Percentiles rank a stretch among this genome's conserved stretches.
Conservation (phyloP, 2,113 vertebrate genomes). For the Delphinus delphis region DNA sequence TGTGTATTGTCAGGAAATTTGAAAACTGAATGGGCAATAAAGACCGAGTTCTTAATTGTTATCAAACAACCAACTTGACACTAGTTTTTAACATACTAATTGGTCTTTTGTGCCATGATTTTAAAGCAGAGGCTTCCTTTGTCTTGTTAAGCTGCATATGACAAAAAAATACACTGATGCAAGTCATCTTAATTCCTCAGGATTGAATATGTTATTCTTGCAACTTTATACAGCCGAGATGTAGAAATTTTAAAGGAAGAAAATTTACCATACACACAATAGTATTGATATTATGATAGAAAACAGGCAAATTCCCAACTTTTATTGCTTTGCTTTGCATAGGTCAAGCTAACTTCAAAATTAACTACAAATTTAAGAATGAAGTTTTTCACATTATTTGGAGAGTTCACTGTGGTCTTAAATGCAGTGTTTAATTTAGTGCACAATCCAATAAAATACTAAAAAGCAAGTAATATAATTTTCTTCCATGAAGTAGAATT, state of each 20-base stretch:
- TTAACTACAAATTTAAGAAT: slow-evolving; percentile 17
- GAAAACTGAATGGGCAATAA: neutral
- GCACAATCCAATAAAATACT: slow-evolving; percentile 22
- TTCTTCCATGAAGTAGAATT: slow-evolving; percentile 41
- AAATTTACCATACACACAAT: too few species aligned
- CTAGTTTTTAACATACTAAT: neutral
- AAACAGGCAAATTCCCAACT: neutral
- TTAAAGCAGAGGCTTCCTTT: neutral
- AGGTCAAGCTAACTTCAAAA: slow-evolving; percentile 12
- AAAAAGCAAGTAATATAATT: slow-evolving; percentile 13
- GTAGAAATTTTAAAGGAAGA: neutral
- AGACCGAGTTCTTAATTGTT: neutral
- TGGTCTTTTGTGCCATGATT: neutral
- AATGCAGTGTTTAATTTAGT: slow-evolving; percentile 11
- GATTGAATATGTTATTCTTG: neutral
- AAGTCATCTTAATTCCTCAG: neutral
- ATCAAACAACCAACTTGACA: neutral
- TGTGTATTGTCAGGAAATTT: neutral
- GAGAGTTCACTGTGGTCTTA: neutral
- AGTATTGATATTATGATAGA: neutral
- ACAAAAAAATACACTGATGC: neutral
- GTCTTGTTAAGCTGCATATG: neutral
- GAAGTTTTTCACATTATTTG: neutral
- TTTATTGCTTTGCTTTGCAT: neutral
- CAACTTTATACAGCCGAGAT: neutral